These are phyloP conservation scores for Aphelinus atriplicis DNA, from an alignment of 1,140 invertebrate genomes.

Conservation along the genomic window DNA sequence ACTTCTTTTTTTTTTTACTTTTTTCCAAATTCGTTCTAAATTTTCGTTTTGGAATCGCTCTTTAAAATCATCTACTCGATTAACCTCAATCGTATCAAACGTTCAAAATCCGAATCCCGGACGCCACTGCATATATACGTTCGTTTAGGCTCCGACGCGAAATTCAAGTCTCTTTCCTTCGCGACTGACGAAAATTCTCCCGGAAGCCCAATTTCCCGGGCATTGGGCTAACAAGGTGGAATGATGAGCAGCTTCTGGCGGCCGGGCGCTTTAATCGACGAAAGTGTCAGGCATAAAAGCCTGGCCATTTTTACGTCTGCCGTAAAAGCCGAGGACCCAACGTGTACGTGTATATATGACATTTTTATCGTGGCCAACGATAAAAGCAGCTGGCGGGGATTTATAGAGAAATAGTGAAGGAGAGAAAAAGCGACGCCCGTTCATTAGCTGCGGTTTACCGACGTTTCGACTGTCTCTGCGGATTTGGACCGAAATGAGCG, in stretches of 20 bases:
- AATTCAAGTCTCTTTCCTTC: too few relatives aligned
- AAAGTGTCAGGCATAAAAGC: slow-evolving; percentile 35
- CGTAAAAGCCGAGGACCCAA: slow-evolving; percentile 23
- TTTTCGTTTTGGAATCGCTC: too few relatives aligned
- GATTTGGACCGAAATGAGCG: slow-evolving; percentile 14
- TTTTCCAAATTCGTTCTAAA: too few relatives aligned
- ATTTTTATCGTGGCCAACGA: slow-evolving; percentile 13
- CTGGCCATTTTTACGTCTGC: slow-evolving; percentile 1
- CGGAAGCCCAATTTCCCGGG: slow-evolving; percentile 6
- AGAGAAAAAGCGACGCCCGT: slow-evolving; percentile 38
- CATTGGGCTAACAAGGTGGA: slow-evolving; percentile 30
- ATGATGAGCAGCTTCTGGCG: background rate
- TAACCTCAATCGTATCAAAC: too few relatives aligned
- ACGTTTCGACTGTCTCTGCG: slow-evolving; percentile 28
- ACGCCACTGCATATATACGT: too few relatives aligned
- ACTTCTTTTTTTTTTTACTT: too few relatives aligned
- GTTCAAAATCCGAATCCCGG: too few relatives aligned
- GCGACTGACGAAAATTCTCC: background rate
- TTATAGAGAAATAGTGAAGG: background rate
- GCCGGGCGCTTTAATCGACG: slow-evolving; percentile 23
- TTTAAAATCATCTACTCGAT: too few relatives aligned
- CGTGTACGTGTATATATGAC: slow-evolving; percentile 19
- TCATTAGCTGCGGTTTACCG: slow-evolving; percentile 51
- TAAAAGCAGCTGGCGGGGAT: background rate
- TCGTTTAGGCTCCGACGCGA: too few relatives aligned